Percentiles rank a stretch among this genome's conserved stretches.
phyloP scores from a whole-genome alignment of 2,888 invertebrate species.

The Cyclophora albipunctata region DNA sequence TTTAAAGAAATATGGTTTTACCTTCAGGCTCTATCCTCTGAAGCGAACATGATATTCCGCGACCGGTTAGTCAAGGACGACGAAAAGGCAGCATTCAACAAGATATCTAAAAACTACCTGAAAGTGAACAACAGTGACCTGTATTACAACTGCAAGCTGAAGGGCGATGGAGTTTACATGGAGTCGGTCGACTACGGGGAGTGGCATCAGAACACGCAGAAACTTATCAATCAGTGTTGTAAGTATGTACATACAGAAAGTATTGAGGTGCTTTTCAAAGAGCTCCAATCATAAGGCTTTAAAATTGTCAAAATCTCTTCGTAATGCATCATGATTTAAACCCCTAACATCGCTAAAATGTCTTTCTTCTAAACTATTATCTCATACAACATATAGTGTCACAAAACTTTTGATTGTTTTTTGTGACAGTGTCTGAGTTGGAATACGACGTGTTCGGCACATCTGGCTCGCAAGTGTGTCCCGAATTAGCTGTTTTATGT shows the following conservation, averaged over 20 bases:
- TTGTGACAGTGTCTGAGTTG: constrained; percentile 48
- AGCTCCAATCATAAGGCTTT: neutral
- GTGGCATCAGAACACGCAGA: constrained; percentile 78
- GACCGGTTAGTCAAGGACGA: constrained; percentile 81
- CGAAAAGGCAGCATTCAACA: constrained; percentile 79
- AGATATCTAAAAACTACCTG: constrained; percentile 72
- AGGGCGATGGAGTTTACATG: constrained; percentile 52
- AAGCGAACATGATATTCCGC: constrained; percentile 83
- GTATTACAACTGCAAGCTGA: constrained; percentile 42
- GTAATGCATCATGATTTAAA: neutral
- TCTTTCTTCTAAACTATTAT: no score
- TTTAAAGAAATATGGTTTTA: neutral
- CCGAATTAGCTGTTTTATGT: constrained; percentile 46
- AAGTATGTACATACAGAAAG: constrained; percentile 34
- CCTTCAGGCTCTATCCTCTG: constrained; percentile 80
- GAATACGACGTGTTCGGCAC: constrained; percentile 55
- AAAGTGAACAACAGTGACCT: constrained; percentile 36
- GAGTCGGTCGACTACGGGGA: constrained; percentile 69
- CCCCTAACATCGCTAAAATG: neutral
- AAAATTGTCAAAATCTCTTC: neutral
- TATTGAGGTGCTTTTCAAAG: neutral
- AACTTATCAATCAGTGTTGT: constrained; percentile 80
- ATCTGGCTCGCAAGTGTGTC: constrained; percentile 49
- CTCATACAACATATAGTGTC: no score
- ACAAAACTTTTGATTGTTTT: neutral